These are phyloP conservation scores for Microtus pennsylvanicus DNA, from an alignment of 2,113 vertebrate genomes.

Conservation along the genomic window DNA sequence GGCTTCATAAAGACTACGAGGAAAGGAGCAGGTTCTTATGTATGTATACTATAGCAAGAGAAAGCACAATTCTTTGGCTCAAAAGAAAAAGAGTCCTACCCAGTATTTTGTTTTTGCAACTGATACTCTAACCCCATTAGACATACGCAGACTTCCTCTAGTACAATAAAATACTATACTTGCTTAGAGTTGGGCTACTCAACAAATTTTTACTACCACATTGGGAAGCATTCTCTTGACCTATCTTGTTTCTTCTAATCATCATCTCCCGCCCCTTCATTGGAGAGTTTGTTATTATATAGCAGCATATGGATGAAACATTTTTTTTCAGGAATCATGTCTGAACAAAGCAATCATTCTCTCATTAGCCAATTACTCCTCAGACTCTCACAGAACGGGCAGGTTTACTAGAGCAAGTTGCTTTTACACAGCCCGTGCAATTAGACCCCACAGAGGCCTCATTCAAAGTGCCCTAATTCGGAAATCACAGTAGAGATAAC, in stretches of 20 bases:
- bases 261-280: conserved; percentile 83
- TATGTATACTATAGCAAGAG: conserved; percentile 74
- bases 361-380: conserved; percentile 89
- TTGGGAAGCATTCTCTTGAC: conserved; percentile 88
- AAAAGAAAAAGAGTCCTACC: conserved; percentile 81
- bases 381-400: conserved; percentile 87
- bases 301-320: conserved; percentile 88
- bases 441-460: conserved; percentile 58
- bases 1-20: background rate
- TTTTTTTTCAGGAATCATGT: conserved; percentile 88
- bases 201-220: conserved; percentile 82
- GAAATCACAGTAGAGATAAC: conserved; percentile 78
- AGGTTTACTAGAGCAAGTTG: conserved; percentile 86
- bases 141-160: conserved; percentile 74
- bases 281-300: conserved; percentile 88
- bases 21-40: conserved; percentile 71
- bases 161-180: conserved; percentile 82
- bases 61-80: conserved; percentile 74
- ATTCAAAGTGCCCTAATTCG: conserved; percentile 80
- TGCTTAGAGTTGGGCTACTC: conserved; percentile 84
- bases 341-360: conserved; percentile 90
- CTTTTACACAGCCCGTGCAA: conserved; percentile 88
- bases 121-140: conserved; percentile 78
- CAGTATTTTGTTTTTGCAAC: conserved; percentile 71
- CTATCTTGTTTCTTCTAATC: conserved; percentile 90